These are phyloP conservation scores for Rhadinocentrus ornatus DNA, from an alignment of 2,797 vertebrate genomes.

Conservation along the genomic window DNA sequence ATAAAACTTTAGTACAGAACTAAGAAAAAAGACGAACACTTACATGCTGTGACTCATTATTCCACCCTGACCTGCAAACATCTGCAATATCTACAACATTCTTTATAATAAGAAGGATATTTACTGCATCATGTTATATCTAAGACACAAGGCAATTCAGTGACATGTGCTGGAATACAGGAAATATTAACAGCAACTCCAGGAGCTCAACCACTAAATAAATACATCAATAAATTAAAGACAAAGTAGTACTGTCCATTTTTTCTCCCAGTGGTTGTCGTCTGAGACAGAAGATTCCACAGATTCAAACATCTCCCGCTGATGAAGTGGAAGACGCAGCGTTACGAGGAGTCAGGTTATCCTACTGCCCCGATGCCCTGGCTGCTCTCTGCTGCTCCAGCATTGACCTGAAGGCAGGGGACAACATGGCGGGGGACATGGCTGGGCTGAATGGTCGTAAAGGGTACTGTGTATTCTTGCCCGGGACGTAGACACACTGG, in stretches of 20 bases:
- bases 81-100: not conserved
- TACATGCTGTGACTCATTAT: not conserved
- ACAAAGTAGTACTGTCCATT: conserved; percentile 37
- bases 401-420: conserved; percentile 76
- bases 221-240: conserved; percentile 51
- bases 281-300: conserved; percentile 35
- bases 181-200: conserved; percentile 38
- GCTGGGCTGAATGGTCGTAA: conserved; percentile 82
- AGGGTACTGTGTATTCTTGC: conserved; percentile 87
- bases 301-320: conserved; percentile 41
- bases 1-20: not conserved
- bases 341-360: conserved; percentile 17
- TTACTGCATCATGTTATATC: not conserved
- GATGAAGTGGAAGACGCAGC: conserved; percentile 49
- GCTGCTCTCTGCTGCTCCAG: conserved; percentile 82
- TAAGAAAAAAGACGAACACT: not conserved
- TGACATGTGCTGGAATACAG: not conserved
- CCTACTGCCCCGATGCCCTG: conserved; percentile 84
- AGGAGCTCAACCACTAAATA: conserved; percentile 66
- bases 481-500: conserved; percentile 92
- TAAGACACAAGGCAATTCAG: not conserved
- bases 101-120: not conserved
- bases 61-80: not conserved
- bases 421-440: conserved; percentile 79
- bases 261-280: conserved; percentile 20